Evolutionary conservation across 2,888 invertebrate species (phyloP).

Genomic region (Sinohyriopsis cumingii): DNA sequence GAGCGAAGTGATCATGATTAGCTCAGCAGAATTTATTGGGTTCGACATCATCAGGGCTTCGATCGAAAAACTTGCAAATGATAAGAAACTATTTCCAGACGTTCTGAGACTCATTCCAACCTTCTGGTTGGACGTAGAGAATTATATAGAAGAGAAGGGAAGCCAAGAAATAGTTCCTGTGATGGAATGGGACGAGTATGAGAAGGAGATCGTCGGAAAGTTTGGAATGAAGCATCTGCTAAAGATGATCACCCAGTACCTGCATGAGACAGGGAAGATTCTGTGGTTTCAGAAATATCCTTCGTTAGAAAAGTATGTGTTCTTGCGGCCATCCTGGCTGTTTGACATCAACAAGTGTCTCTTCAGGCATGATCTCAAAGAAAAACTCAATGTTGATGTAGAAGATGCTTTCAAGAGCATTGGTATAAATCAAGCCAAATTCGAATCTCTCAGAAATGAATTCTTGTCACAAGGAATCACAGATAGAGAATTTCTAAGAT

Average conservation of each 20-base stretch:
- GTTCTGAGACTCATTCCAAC: constrained; percentile 66
- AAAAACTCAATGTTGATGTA: constrained; percentile 44
- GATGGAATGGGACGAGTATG: constrained; percentile 59
- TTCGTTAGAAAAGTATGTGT: constrained; percentile 53
- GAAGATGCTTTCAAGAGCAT: constrained; percentile 59
- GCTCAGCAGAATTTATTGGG: constrained; percentile 54
- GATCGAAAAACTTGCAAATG: constrained; percentile 55
- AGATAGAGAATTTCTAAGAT: constrained; percentile 61
- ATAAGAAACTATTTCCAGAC: constrained; percentile 57
- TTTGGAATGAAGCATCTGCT: constrained; percentile 69
- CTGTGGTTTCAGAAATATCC: constrained; percentile 61
- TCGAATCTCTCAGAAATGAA: constrained; percentile 56
- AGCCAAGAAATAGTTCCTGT: constrained; percentile 62
- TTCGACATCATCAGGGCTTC: constrained; percentile 57
- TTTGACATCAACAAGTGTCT: constrained; percentile 61
- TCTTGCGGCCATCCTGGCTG: constrained; percentile 67
- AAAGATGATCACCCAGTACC: constrained; percentile 60
- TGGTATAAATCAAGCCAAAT: constrained; percentile 46
- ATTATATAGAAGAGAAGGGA: constrained; percentile 63
- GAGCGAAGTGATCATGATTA: constrained; percentile 60
- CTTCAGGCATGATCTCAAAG: constrained; percentile 58
- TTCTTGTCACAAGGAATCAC: constrained; percentile 56
- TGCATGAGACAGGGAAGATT: constrained; percentile 67
- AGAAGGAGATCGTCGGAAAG: constrained; percentile 56
- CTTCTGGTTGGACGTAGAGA: constrained; percentile 68